These are phyloP conservation scores for Fratercula arctica DNA, from an alignment of 2,797 vertebrate species.

Conservation along the genomic window DNA sequence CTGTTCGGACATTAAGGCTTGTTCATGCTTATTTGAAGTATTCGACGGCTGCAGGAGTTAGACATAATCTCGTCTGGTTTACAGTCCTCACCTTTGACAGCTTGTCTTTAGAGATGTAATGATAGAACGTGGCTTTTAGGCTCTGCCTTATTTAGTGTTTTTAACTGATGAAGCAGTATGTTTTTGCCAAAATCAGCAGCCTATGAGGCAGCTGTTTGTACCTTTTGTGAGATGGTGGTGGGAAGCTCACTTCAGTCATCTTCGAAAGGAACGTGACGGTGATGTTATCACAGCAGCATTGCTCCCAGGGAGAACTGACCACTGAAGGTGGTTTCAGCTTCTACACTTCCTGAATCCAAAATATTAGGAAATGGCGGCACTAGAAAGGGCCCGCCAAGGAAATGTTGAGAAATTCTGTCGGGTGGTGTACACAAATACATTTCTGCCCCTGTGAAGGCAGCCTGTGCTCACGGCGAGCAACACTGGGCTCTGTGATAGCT, in stretches of 20 bases:
- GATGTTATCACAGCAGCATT: not conserved
- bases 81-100: not conserved
- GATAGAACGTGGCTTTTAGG: not conserved
- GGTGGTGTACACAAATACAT: not conserved
- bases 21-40: not conserved
- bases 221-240: not conserved
- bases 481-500: not conserved
- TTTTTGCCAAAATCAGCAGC: not conserved
- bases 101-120: not conserved
- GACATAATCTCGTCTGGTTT: not conserved
- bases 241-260: not conserved
- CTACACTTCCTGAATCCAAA: not conserved
- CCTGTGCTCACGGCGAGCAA: not conserved
- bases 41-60: not conserved
- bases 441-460: not conserved
- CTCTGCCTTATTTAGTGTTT: not conserved
- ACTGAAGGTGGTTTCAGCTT: not conserved
- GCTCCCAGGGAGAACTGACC: not conserved
- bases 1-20: not conserved
- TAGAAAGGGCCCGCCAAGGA: not conserved
- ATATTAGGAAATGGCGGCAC: not conserved
- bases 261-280: rapidly evolving
- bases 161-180: not conserved
- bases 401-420: not conserved
- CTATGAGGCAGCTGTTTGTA: not conserved